Conservation (phyloP, 2,888 invertebrate species). For the Leuctra nigra region DNA sequence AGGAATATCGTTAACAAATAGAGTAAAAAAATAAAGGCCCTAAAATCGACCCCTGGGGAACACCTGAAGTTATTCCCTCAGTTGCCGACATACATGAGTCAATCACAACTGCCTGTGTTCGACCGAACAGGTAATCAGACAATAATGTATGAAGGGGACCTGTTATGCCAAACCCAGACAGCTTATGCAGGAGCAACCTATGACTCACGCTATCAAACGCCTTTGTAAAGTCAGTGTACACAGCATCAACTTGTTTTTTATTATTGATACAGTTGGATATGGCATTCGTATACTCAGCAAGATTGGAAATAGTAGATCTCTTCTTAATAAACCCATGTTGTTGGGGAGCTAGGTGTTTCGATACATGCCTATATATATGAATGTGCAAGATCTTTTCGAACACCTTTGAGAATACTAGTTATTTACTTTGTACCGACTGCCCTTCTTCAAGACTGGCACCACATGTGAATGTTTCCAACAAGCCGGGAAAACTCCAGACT, state of each 20-base stretch:
- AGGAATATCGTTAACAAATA: too few species aligned
- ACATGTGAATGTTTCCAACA: not conserved
- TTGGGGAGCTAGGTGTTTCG: not conserved
- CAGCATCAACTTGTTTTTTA: not conserved
- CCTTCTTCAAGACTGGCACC: not conserved
- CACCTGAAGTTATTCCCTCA: not conserved
- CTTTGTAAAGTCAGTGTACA: constrained; percentile 9
- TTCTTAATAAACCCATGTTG: not conserved
- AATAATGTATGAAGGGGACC: not conserved
- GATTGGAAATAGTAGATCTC: not conserved
- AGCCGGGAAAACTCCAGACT: not conserved
- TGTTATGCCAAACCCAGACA: not conserved
- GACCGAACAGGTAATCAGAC: not conserved
- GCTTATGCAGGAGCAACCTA: not conserved
- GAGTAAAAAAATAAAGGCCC: constrained; percentile 6
- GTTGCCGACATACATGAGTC: not conserved
- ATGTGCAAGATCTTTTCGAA: not conserved
- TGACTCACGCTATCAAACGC: constrained; percentile 1
- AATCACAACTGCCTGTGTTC: constrained; percentile 6
- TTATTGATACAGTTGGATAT: not conserved
- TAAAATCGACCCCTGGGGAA: constrained; percentile 4
- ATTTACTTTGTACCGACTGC: not conserved
- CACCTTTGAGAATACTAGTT: not conserved
- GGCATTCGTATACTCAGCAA: not conserved
- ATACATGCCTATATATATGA: not conserved